Percentiles rank a stretch among this genome's conserved stretches.
These are phyloP conservation scores for Trichopria drosophilae DNA, from an alignment of 2,888 invertebrate species.

Conservation along the genomic window DNA sequence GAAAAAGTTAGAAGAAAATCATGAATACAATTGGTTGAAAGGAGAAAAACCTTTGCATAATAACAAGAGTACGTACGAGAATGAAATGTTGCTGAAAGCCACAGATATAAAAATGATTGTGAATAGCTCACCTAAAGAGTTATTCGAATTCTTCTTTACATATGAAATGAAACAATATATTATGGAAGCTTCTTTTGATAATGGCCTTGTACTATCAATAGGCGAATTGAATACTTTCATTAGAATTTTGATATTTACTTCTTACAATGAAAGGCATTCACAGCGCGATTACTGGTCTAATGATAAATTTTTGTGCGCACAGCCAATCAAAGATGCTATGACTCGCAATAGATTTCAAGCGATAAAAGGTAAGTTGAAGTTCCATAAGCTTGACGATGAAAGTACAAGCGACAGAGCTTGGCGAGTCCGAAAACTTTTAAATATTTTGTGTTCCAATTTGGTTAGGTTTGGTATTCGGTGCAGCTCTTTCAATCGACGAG, in stretches of 20 bases:
- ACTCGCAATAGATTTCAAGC: neutral
- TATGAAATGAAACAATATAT: no score
- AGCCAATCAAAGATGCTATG: slow-evolving; percentile 1
- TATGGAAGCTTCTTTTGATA: no score
- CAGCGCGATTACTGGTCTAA: no score
- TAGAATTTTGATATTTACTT: slow-evolving; percentile 3
- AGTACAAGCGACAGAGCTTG: slow-evolving; percentile 9
- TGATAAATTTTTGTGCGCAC: no score
- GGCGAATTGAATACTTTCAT: no score
- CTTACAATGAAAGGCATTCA: neutral
- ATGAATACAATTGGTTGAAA: slow-evolving; percentile 3
- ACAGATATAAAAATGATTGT: neutral
- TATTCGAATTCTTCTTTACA: no score
- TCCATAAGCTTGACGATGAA: slow-evolving; percentile 4
- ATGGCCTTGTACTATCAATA: no score
- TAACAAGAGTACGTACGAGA: no score
- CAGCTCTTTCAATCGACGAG: slow-evolving; percentile 13
- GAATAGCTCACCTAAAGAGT: no score
- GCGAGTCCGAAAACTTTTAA: neutral
- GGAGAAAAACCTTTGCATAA: slow-evolving; percentile 1
- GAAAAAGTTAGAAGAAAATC: slow-evolving; percentile 11
- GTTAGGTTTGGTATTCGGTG: slow-evolving; percentile 8
- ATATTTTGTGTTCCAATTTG: slow-evolving; percentile 11
- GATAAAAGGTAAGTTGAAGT: slow-evolving; percentile 10
- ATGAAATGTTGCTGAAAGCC: no score